phyloP scores from a whole-genome alignment of 2,113 vertebrate genomes.

The Colossoma macropomum region DNA sequence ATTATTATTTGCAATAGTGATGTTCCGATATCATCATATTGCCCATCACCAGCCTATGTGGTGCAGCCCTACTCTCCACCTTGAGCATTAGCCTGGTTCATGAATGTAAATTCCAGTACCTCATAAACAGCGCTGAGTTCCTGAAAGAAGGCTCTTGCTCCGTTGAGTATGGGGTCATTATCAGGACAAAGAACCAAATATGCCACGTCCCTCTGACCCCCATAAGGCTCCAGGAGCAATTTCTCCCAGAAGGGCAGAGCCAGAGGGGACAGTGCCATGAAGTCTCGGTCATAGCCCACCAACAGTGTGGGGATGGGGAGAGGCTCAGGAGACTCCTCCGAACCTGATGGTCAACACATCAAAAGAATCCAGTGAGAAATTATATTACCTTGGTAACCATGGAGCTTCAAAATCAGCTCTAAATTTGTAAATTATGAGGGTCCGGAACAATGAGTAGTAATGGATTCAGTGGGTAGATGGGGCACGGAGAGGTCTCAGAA shows the following conservation, averaged over 20 bases:
- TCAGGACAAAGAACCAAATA: slow-evolving; percentile 97
- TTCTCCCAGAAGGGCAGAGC: slow-evolving; percentile 98
- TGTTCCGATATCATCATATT: too few species aligned
- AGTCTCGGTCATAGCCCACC: slow-evolving; percentile 97
- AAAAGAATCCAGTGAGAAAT: neutral
- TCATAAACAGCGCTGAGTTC: slow-evolving; percentile 97
- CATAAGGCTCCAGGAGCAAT: slow-evolving; percentile 92
- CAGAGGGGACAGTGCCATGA: slow-evolving; percentile 93
- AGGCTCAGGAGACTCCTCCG: slow-evolving; percentile 96
- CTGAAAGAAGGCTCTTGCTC: slow-evolving; percentile 93
- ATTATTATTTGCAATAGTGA: too few species aligned
- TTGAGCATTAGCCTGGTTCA: neutral
- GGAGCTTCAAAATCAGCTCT: neutral
- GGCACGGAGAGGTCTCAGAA: too few species aligned
- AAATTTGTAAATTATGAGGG: neutral
- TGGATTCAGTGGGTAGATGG: neutral
- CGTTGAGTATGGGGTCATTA: slow-evolving; percentile 89
- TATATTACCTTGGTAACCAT: too few species aligned
- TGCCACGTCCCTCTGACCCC: slow-evolving; percentile 92
- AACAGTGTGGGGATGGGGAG: slow-evolving; percentile 91
- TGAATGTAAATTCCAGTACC: slow-evolving; percentile 70
- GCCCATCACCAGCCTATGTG: too few species aligned
- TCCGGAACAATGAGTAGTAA: neutral
- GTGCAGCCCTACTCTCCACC: neutral
- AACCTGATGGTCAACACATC: slow-evolving; percentile 73